Percentiles rank a stretch among this genome's conserved stretches.
phyloP scores from a whole-genome alignment of 2,888 invertebrate genomes.

The Meiosimyza platycephala region DNA sequence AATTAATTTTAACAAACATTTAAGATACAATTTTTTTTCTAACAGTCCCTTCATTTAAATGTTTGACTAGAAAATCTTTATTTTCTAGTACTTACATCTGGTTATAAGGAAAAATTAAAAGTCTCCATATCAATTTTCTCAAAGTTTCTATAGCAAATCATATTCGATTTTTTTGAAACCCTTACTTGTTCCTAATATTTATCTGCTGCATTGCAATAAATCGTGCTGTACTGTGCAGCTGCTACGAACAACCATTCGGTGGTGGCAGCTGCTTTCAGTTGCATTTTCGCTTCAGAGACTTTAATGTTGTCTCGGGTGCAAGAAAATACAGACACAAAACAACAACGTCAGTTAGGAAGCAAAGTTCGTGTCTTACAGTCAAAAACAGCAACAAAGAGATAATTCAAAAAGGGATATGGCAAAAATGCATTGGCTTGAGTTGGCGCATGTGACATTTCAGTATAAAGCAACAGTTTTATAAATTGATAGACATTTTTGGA shows the following conservation, averaged over 20 bases:
- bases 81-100: too few relatives aligned
- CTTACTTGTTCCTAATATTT: too few relatives aligned
- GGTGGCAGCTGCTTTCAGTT: conserved; percentile 17
- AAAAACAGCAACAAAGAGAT: not conserved
- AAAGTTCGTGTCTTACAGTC: not conserved
- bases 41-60: too few relatives aligned
- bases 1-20: too few relatives aligned
- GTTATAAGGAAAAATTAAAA: too few relatives aligned
- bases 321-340: conserved; percentile 11
- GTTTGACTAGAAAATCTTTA: too few relatives aligned
- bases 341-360: not conserved
- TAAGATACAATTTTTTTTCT: too few relatives aligned
- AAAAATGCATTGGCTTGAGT: not conserved
- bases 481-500: conserved; percentile 34
- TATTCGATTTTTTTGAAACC: too few relatives aligned
- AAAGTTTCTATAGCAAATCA: too few relatives aligned
- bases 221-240: conserved; percentile 14
- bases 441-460: not conserved
- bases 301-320: conserved; percentile 31
- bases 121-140: too few relatives aligned
- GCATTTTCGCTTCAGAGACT: conserved; percentile 41
- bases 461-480: conserved; percentile 33
- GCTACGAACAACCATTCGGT: not conserved
- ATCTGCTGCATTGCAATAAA: conserved; percentile 5
- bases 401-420: not conserved